These are phyloP conservation scores for Muraenolepis orangiensis DNA, from an alignment of 2,797 vertebrate species.

Conservation along the genomic window DNA sequence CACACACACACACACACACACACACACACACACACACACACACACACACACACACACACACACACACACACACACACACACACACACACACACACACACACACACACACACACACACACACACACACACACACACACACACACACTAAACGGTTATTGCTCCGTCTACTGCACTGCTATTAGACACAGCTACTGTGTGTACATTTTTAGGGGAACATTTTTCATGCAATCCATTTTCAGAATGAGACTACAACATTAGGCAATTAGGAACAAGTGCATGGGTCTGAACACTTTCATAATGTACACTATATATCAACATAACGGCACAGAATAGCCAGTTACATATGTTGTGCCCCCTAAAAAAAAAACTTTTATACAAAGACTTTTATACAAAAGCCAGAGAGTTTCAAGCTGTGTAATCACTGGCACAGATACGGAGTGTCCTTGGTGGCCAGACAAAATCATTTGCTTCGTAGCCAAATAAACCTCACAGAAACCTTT, in stretches of 20 bases:
- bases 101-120: no score
- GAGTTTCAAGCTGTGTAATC: constrained; percentile 1
- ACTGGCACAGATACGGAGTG: neutral
- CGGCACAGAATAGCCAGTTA: neutral
- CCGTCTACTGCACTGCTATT: neutral
- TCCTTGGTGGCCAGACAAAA: neutral
- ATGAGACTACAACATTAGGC: neutral
- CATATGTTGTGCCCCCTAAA: neutral
- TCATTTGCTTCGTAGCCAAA: constrained; percentile 1
- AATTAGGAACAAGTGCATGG: neutral
- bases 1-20: no score
- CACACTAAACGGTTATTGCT: neutral
- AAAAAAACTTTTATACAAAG: neutral
- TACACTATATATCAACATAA: neutral
- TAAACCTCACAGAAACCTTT: neutral
- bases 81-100: no score
- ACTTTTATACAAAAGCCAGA: neutral
- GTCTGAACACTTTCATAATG: neutral
- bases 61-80: no score
- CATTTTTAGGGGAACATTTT: no score
- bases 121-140: no score
- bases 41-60: no score
- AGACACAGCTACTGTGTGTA: neutral
- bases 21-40: no score
- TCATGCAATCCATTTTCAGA: neutral